Conservation (phyloP, 2,888 invertebrate species). For the Chalcosyrphus nemorum region DNA sequence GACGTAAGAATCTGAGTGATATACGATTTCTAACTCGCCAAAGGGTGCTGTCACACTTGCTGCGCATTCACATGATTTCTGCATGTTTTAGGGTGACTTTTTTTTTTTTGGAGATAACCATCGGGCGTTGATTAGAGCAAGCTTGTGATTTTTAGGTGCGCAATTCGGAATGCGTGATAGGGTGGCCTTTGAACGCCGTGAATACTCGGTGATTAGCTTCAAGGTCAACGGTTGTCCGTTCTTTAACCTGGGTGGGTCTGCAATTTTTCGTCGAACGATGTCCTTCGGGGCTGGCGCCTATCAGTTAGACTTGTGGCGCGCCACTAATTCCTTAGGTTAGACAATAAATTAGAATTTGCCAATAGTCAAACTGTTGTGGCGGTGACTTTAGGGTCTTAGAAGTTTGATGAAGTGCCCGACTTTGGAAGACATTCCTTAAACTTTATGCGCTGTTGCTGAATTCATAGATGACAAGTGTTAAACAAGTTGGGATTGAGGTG, state of each 20-base stretch:
- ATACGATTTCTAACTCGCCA: background rate
- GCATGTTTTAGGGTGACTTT: constrained; percentile 12
- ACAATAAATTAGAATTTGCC: background rate
- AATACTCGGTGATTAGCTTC: background rate
- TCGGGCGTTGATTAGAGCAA: background rate
- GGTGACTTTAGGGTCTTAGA: background rate
- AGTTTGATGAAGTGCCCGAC: background rate
- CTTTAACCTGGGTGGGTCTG: background rate
- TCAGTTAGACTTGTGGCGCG: background rate
- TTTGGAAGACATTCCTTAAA: too few relatives aligned
- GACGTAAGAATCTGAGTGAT: constrained; percentile 21
- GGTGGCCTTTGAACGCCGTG: background rate
- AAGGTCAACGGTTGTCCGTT: background rate
- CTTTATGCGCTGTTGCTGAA: too few relatives aligned
- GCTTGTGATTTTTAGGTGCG: constrained; percentile 1
- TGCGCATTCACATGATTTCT: constrained; percentile 20
- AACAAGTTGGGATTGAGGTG: too few relatives aligned
- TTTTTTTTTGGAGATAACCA: background rate
- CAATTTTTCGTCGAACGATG: background rate
- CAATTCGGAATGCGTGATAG: background rate
- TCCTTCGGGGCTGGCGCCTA: background rate
- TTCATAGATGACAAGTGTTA: too few relatives aligned
- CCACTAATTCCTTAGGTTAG: background rate
- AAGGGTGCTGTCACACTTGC: too few relatives aligned
- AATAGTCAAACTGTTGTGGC: background rate